Percentiles rank a stretch among this genome's conserved stretches.
Evolutionary conservation across 2,888 invertebrate species (phyloP).

Genomic region (Calameuta pallipes): DNA sequence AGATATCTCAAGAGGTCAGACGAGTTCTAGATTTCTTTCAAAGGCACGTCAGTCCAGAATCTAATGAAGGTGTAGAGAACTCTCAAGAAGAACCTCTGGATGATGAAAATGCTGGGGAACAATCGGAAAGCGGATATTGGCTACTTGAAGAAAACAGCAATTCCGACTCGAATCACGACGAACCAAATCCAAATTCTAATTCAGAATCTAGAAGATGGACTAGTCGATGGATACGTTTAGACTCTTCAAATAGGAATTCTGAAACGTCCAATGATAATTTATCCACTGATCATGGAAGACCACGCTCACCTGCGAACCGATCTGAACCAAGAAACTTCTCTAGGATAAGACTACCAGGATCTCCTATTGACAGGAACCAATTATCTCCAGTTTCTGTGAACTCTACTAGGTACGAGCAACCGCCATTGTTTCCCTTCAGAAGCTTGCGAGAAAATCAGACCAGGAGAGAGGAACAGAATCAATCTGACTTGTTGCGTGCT

Average conservation of each 20-base stretch:
- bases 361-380: slow-evolving; percentile 34
- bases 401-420: slow-evolving; percentile 49
- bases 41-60: neutral
- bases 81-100: slow-evolving; percentile 12
- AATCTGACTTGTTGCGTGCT: slow-evolving; percentile 6
- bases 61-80: neutral
- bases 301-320: neutral
- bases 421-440: slow-evolving; percentile 51
- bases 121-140: slow-evolving; percentile 59
- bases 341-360: neutral
- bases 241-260: slow-evolving; percentile 38
- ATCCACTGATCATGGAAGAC: slow-evolving; percentile 22
- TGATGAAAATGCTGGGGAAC: slow-evolving; percentile 41
- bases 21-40: slow-evolving; percentile 27
- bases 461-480: slow-evolving; percentile 33
- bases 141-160: slow-evolving; percentile 58
- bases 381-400: slow-evolving; percentile 50
- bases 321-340: neutral
- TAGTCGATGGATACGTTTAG: slow-evolving; percentile 56
- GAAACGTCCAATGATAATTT: slow-evolving; percentile 26
- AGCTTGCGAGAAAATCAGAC: slow-evolving; percentile 47
- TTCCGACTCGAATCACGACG: slow-evolving; percentile 57
- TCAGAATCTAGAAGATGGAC: slow-evolving; percentile 43
- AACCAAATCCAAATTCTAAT: slow-evolving; percentile 33
- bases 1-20: slow-evolving; percentile 20